Evolutionary conservation across 35 echinoderm and acorn worm species (phyloP).

Genomic region (Heliocidaris erythrogramma): DNA sequence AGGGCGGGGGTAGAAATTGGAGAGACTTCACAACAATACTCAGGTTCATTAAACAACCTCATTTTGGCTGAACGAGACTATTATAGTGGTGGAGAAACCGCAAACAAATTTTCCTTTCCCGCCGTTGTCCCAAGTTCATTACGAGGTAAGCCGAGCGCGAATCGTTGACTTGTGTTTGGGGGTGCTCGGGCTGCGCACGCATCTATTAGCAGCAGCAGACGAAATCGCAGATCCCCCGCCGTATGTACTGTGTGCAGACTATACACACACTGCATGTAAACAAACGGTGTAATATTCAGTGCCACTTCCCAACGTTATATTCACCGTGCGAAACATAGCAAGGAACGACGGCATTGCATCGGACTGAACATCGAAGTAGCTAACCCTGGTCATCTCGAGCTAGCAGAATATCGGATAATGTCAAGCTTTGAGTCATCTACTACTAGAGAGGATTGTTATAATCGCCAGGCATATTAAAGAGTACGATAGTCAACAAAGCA

Average conservation of each 20-base stretch:
- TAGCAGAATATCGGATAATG: not conserved
- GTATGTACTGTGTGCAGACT: conserved; percentile 22
- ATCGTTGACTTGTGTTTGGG: not conserved
- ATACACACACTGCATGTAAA: conserved; percentile 32
- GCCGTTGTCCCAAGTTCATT: conserved; percentile 26
- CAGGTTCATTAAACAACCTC: conserved; percentile 40
- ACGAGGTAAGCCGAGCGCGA: not conserved
- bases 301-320: not conserved
- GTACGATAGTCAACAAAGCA: not conserved
- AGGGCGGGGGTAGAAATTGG: not conserved
- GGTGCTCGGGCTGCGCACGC: conserved; percentile 3
- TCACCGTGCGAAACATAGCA: not conserved
- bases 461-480: not conserved
- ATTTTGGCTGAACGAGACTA: conserved; percentile 22
- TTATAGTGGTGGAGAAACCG: conserved; percentile 24
- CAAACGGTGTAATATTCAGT: conserved; percentile 20
- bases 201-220: conserved; percentile 14
- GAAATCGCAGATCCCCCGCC: not conserved
- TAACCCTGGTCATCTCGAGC: not conserved
- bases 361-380: not conserved
- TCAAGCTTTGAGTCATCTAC: not conserved
- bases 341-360: not conserved
- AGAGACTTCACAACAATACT: not conserved
- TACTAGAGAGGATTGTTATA: not conserved
- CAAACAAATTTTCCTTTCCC: conserved; percentile 30